phyloP scores from a whole-genome alignment of 2,797 vertebrate genomes.

The Lemur catta region DNA sequence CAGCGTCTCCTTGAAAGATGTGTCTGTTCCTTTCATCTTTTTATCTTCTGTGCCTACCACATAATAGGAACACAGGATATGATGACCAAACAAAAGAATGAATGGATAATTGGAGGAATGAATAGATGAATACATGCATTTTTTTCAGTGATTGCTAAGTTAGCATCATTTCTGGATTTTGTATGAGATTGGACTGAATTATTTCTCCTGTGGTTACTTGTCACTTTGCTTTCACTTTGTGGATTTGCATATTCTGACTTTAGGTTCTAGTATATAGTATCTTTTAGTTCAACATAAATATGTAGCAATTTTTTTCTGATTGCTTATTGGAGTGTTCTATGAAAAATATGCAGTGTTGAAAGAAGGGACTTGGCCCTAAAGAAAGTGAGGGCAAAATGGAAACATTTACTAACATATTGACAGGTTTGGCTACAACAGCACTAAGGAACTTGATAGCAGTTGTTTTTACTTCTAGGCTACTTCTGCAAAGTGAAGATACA shows the following conservation, averaged over 20 bases:
- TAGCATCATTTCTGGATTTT: slow-evolving; percentile 34
- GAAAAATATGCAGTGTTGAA: background rate
- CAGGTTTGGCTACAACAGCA: background rate
- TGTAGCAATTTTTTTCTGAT: background rate
- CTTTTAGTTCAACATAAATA: slow-evolving; percentile 29
- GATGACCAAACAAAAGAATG: background rate
- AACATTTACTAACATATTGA: background rate
- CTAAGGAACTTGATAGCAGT: background rate
- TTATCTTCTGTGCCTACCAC: background rate
- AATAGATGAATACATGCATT: background rate
- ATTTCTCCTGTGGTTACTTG: background rate
- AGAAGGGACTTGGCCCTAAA: background rate
- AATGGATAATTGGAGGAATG: background rate
- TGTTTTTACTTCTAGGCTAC: background rate
- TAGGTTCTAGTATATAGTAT: background rate
- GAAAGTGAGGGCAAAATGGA: background rate
- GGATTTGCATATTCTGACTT: slow-evolving; percentile 10
- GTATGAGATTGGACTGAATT: background rate
- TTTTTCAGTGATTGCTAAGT: slow-evolving; percentile 3
- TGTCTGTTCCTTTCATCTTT: background rate
- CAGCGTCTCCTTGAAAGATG: background rate
- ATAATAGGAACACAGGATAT: background rate
- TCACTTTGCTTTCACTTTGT: slow-evolving; percentile 33
- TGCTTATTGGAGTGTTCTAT: slow-evolving; percentile 9
- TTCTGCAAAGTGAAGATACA: background rate